Conservation (phyloP, 2,797 vertebrate species). For the Typhlichthys eigenmanni region DNA sequence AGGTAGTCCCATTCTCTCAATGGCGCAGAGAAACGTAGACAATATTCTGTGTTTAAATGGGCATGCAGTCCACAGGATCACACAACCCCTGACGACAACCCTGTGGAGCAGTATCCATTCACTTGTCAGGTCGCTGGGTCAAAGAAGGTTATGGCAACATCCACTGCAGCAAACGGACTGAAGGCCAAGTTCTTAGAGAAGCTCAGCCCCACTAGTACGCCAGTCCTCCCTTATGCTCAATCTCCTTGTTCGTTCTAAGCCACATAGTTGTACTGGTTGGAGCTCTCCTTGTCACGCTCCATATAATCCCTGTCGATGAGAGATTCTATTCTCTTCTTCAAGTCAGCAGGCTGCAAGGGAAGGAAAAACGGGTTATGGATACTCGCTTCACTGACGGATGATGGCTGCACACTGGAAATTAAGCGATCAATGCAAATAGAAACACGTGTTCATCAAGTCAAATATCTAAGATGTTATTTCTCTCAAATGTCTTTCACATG, state of each 20-base stretch:
- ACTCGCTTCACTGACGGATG: neutral
- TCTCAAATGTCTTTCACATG: too few species aligned
- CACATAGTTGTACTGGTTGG: slow-evolving; percentile 99
- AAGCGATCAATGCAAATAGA: too few species aligned
- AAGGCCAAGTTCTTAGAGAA: slow-evolving; percentile 81
- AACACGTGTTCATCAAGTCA: too few species aligned
- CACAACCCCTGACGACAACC: slow-evolving; percentile 82
- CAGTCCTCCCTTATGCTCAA: slow-evolving; percentile 28
- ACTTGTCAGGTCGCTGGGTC: slow-evolving; percentile 84
- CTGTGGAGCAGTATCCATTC: slow-evolving; percentile 86
- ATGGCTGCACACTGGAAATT: neutral
- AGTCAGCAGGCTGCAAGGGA: slow-evolving; percentile 89
- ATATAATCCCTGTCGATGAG: slow-evolving; percentile 99
- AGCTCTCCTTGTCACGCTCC: slow-evolving; percentile 99
- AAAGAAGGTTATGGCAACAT: slow-evolving; percentile 85
- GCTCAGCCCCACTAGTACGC: slow-evolving; percentile 73
- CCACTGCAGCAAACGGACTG: slow-evolving; percentile 84
- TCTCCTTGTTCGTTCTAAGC: slow-evolving; percentile 80
- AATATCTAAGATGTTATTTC: too few species aligned
- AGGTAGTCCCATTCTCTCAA: slow-evolving; percentile 73
- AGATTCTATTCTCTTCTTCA: slow-evolving; percentile 99
- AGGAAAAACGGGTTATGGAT: neutral
- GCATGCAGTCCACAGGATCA: slow-evolving; percentile 90
- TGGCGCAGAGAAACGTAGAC: slow-evolving; percentile 89
- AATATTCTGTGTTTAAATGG: slow-evolving; percentile 86